phyloP scores from a whole-genome alignment of 2,797 vertebrate genomes.

The Cyclopterus lumpus region DNA sequence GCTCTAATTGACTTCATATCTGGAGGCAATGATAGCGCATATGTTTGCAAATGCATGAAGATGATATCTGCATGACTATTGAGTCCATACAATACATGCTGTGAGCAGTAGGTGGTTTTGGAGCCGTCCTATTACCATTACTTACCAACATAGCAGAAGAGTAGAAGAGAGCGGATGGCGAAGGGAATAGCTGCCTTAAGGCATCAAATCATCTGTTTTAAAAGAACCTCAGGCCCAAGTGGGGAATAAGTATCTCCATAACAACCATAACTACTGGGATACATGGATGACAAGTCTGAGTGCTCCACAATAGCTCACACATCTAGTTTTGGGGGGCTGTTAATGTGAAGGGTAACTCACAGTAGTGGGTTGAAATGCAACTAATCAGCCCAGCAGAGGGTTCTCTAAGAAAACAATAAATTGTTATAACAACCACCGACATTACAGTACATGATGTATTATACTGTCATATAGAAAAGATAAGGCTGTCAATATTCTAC shows the following conservation, averaged over 20 bases:
- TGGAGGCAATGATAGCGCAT: conserved; percentile 31
- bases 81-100: conserved; percentile 32
- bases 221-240: conserved; percentile 23
- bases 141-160: conserved; percentile 39
- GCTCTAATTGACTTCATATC: conserved; percentile 45
- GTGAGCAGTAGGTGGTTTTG: conserved; percentile 27
- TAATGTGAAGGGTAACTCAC: conserved; percentile 1
- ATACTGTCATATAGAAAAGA: conserved; percentile 6
- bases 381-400: neutral
- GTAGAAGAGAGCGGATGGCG: conserved; percentile 40
- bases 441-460: neutral
- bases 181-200: conserved; percentile 52
- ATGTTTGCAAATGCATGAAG: conserved; percentile 37
- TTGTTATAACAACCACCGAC: conserved; percentile 4
- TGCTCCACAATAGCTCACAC: conserved; percentile 10
- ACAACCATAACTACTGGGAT: neutral
- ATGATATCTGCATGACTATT: conserved; percentile 39
- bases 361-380: conserved; percentile 4
- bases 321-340: neutral
- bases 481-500: neutral
- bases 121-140: conserved; percentile 37
- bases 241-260: conserved; percentile 31
- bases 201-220: conserved; percentile 44
- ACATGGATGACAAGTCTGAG: conserved; percentile 6
- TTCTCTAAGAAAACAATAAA: conserved; percentile 13